Conservation (phyloP, 2,888 invertebrate genomes). For the Bhutanitis thaidina region DNA sequence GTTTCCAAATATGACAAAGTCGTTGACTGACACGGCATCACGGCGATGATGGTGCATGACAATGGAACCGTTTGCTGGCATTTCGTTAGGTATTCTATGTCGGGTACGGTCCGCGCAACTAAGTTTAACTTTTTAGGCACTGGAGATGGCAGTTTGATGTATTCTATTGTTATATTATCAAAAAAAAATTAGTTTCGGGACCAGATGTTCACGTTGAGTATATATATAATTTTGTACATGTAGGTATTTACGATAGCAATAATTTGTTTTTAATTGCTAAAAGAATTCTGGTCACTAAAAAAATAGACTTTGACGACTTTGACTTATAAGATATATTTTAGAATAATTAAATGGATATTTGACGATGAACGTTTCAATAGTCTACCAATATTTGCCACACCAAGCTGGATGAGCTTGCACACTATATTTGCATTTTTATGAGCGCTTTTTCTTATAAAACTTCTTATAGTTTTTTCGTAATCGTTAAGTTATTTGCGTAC, state of each 20-base stretch:
- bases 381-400: background rate
- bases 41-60: conserved; percentile 43
- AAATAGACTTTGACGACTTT: conserved; percentile 25
- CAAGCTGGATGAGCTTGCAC: conserved; percentile 8
- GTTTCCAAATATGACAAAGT: conserved; percentile 54
- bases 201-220: conserved; percentile 23
- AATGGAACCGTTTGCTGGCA: conserved; percentile 53
- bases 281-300: conserved; percentile 37
- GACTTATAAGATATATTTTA: conserved; percentile 36
- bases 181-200: conserved; percentile 36
- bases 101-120: conserved; percentile 45
- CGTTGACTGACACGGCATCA: conserved; percentile 56
- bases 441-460: conserved; percentile 13
- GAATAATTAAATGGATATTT: conserved; percentile 32
- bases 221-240: background rate
- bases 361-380: conserved; percentile 11
- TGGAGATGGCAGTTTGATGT: conserved; percentile 46
- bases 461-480: conserved; percentile 5
- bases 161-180: conserved; percentile 52
- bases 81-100: conserved; percentile 47
- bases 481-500: conserved; percentile 4
- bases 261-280: conserved; percentile 8
- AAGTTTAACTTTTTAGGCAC: conserved; percentile 45
- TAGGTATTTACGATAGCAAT: conserved; percentile 1
- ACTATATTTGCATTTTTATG: conserved; percentile 21